Evolutionary conservation across 1,140 invertebrate genomes (phyloP).

Genomic region (Teleogryllus occipitalis): DNA sequence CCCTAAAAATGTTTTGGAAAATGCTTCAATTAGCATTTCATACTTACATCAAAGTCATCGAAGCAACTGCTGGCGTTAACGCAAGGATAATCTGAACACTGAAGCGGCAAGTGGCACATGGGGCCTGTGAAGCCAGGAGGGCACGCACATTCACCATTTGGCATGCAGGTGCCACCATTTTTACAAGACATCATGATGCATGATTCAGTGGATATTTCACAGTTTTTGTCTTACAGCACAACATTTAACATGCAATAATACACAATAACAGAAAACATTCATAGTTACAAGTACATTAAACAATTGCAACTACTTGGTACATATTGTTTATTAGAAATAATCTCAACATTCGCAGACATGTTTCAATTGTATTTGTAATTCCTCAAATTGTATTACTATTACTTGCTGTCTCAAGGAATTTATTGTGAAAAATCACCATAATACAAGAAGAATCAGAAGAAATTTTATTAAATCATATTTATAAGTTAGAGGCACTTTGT

Average conservation of each 20-base stretch:
- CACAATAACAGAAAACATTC: not conserved
- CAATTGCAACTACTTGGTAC: no score
- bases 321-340: no score
- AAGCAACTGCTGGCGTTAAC: conserved; percentile 45
- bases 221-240: conserved; percentile 47
- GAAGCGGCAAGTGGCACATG: conserved; percentile 34
- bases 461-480: no score
- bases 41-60: conserved; percentile 48
- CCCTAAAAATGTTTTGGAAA: not conserved
- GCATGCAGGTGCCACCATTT: conserved; percentile 51
- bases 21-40: not conserved
- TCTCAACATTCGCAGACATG: no score
- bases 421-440: no score
- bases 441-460: no score
- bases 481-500: no score
- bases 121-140: conserved; percentile 48
- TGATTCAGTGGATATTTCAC: conserved; percentile 19
- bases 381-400: no score
- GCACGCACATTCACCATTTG: conserved; percentile 43
- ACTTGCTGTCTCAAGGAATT: no score
- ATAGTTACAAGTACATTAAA: conserved; percentile 5
- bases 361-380: no score
- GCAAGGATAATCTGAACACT: conserved; percentile 47
- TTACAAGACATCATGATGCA: conserved; percentile 44
- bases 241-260: conserved; percentile 23